Base-by-base conservation (phyloP, 2,797 vertebrate species). In the Dipus sagitta region DNA sequence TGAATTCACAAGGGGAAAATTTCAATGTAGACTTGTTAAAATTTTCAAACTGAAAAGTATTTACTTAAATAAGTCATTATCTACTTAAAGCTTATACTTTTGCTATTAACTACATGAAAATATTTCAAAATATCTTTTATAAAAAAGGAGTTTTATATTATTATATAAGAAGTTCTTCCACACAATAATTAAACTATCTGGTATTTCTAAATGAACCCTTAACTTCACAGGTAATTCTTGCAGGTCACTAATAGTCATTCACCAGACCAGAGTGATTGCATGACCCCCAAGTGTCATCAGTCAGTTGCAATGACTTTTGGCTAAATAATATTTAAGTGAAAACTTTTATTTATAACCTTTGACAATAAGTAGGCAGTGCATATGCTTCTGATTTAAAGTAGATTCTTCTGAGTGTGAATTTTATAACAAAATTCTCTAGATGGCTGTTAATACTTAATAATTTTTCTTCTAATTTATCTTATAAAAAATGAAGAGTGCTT, bases 21-120 rank as follows among this genome's bases (percentile, higher is more conserved):
- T 21, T 75, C 15, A 58, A 7, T 71, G 18, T 72, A 70, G 23
- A 6, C 34, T 83, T 78, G 17, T 32, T 81, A 38, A 86, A 81
- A 75, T 80, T 75, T 95, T 91, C 23, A 92, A 71, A 72, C 23
- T 85, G 65, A 90, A 86, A 71, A 76, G 3, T 28, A 32, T 32
- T 34, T 52, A 32, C 89, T 92, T 87, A 81, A 92, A 82, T 24
- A 6, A 77, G 10, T 62, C 74, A 2, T 80, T n/a, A 28, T 8
- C 32, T 71, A 75, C 2, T 67, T 85, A 42, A 93, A 94, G 77
- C 42, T 13, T 75, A 65, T 1, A 71, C 0, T 28, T 62, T 88
- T 77, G 0, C 6, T 13, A 93, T 72, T 62, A 79, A 60, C 2
- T 24, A 82, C 52, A 58, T 68, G 6, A 86, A 75, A 67, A 84